Evolutionary conservation across 2,113 vertebrate species (phyloP).

Genomic region (Oryzias curvinotus): DNA sequence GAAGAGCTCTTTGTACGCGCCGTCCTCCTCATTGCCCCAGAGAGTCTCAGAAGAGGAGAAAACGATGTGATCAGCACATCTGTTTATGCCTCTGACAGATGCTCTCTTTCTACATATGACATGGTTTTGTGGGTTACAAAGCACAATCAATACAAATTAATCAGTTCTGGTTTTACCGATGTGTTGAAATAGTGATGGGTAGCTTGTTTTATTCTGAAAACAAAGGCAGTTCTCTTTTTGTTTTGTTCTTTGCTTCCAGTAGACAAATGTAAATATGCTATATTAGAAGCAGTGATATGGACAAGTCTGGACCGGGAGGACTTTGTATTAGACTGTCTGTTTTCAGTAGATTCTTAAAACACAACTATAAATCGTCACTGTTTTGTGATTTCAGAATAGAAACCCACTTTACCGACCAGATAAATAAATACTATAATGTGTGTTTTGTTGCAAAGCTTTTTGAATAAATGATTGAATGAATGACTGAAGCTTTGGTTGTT

Average conservation of each 20-base stretch:
- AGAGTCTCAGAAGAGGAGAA: slow-evolving; percentile 66
- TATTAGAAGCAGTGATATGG: slow-evolving; percentile 73
- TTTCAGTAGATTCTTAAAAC: slow-evolving; percentile 73
- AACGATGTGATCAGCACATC: slow-evolving; percentile 72
- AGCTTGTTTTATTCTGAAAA: slow-evolving; percentile 71
- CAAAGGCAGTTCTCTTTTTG: slow-evolving; percentile 53
- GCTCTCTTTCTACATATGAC: slow-evolving; percentile 68
- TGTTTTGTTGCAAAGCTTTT: slow-evolving; percentile 73
- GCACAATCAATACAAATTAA: slow-evolving; percentile 76
- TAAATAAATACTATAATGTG: slow-evolving; percentile 69
- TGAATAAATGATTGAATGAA: slow-evolving; percentile 60
- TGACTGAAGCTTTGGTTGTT: slow-evolving; percentile 61
- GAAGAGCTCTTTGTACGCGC: slow-evolving; percentile 73
- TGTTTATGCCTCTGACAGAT: slow-evolving; percentile 69
- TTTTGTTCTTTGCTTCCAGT: slow-evolving; percentile 68
- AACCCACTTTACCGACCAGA: slow-evolving; percentile 75
- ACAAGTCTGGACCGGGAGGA: slow-evolving; percentile 74
- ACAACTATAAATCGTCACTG: slow-evolving; percentile 67
- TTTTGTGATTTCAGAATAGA: slow-evolving; percentile 76
- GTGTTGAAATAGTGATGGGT: slow-evolving; percentile 68
- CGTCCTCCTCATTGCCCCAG: slow-evolving; percentile 75
- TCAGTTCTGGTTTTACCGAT: slow-evolving; percentile 49
- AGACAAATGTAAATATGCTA: slow-evolving; percentile 83
- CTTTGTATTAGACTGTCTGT: slow-evolving; percentile 77
- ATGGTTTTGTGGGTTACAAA: slow-evolving; percentile 82